Evolutionary conservation across 2,113 vertebrate species (phyloP).

Genomic region (Donacobius atricapilla): DNA sequence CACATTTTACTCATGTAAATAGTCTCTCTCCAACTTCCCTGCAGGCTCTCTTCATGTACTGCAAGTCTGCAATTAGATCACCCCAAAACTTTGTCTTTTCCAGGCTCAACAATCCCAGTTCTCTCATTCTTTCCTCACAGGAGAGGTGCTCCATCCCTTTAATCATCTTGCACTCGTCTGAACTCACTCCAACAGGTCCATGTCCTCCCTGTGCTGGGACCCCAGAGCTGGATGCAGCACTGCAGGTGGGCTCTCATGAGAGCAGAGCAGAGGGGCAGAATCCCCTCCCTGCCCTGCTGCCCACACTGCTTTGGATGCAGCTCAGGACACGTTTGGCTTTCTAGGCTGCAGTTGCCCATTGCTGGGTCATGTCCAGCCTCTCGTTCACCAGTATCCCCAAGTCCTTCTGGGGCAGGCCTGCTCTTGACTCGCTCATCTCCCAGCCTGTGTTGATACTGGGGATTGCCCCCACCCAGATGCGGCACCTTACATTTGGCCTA

Average conservation of each 20-base stretch:
- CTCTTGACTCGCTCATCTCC: background rate
- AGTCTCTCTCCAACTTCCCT: background rate
- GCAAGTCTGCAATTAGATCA: background rate
- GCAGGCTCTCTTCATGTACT: background rate
- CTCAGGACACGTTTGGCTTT: background rate
- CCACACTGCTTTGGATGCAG: background rate
- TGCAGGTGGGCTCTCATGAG: background rate
- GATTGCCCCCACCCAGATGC: background rate
- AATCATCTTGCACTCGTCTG: background rate
- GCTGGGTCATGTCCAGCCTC: background rate
- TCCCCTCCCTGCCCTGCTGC: background rate
- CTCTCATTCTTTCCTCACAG: too few relatives aligned
- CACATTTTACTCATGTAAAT: background rate
- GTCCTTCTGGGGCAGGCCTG: background rate
- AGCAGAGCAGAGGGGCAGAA: background rate
- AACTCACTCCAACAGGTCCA: rapidly evolving
- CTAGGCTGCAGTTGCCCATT: rapidly evolving
- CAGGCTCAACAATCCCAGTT: background rate
- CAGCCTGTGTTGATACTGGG: background rate
- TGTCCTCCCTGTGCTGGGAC: background rate
- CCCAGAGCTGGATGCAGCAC: rapidly evolving
- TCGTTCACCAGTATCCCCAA: too few relatives aligned
- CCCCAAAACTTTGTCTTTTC: background rate
- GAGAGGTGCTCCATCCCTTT: background rate
- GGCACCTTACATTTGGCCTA: background rate